Percentiles rank a stretch among this genome's conserved stretches.
Evolutionary conservation across 2,888 invertebrate species (phyloP).

Genomic region (Yponomeuta malinellus): DNA sequence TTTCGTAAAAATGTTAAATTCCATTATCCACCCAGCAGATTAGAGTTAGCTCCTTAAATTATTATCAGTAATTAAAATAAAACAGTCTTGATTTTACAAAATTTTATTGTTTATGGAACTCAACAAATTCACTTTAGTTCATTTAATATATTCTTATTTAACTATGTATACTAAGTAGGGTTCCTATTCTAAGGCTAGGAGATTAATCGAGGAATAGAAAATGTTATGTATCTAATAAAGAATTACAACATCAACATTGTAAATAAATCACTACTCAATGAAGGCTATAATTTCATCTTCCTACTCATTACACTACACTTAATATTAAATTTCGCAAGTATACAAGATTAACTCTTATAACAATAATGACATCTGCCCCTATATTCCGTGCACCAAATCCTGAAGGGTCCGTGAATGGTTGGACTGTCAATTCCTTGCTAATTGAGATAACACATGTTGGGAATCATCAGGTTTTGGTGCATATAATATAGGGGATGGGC

Average conservation of each 20-base stretch:
- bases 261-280: conserved; percentile 42
- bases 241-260: conserved; percentile 39
- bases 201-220: conserved; percentile 25
- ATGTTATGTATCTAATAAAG: conserved; percentile 16
- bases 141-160: not conserved
- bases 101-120: not conserved
- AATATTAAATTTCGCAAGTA: not conserved
- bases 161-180: not conserved
- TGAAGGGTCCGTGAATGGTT: too few species aligned
- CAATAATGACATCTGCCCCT: too few species aligned
- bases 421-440: too few species aligned
- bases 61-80: not conserved
- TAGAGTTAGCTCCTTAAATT: not conserved
- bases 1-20: conserved; percentile 29
- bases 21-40: not conserved
- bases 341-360: too few species aligned
- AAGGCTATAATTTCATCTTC: conserved; percentile 32
- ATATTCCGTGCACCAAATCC: too few species aligned
- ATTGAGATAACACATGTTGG: too few species aligned
- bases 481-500: too few species aligned
- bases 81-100: not conserved
- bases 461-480: not conserved
- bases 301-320: not conserved
- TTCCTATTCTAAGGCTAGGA: conserved; percentile 19
- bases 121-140: not conserved